phyloP scores from a whole-genome alignment of 1,140 invertebrate genomes.

The Glossosoma conforme region DNA sequence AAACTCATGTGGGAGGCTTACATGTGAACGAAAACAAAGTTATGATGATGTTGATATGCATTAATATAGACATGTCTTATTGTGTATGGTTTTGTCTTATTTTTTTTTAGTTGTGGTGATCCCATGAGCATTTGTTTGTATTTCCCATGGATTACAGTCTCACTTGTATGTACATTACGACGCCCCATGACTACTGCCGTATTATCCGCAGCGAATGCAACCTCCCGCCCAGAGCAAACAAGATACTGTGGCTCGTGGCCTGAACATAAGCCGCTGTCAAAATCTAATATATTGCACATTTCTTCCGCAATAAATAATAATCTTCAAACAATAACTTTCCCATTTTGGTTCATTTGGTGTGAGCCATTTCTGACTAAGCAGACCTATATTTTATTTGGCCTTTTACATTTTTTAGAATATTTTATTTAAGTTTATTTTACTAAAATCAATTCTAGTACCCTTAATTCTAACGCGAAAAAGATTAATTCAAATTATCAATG shows the following conservation, averaged over 20 bases:
- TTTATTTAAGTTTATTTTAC: too few relatives aligned
- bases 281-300: neutral
- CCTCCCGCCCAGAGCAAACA: neutral
- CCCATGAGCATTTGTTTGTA: conserved; percentile 18
- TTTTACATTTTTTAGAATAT: neutral
- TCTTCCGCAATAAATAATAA: neutral
- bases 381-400: neutral
- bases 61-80: too few relatives aligned
- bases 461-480: too few relatives aligned
- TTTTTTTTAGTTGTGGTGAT: too few relatives aligned
- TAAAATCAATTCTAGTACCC: too few relatives aligned
- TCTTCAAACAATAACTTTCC: neutral
- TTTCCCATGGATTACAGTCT: conserved; percentile 24
- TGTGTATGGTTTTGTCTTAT: too few relatives aligned
- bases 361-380: neutral
- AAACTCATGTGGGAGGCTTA: neutral
- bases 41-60: too few relatives aligned
- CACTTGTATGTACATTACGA: neutral
- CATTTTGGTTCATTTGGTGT: conserved; percentile 1
- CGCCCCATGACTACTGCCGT: neutral
- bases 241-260: neutral
- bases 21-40: neutral
- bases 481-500: too few relatives aligned
- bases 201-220: neutral
- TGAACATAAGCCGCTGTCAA: neutral